phyloP scores from a whole-genome alignment of 2,797 vertebrate genomes.

The Tapera naevia region DNA sequence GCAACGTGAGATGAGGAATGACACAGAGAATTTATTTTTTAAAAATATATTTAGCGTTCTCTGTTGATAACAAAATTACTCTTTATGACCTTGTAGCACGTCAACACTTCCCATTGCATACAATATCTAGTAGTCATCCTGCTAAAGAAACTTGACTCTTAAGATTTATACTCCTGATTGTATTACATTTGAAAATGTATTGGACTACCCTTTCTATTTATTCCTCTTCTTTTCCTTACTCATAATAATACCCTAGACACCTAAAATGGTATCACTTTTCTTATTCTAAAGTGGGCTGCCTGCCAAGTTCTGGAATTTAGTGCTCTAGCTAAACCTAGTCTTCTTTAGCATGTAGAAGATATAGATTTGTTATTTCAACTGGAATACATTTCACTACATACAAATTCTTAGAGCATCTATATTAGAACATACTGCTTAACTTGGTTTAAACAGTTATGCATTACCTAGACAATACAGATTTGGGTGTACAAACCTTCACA shows the following conservation, averaged over 20 bases:
- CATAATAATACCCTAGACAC: constrained; percentile 52
- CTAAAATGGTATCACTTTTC: constrained; percentile 55
- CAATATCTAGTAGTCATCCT: not conserved
- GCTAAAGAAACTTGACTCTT: not conserved
- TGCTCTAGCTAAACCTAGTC: constrained; percentile 41
- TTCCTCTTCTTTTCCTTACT: constrained; percentile 43
- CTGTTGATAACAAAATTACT: constrained; percentile 10
- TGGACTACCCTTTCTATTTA: constrained; percentile 44
- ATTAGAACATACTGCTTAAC: not conserved
- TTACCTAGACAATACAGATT: not conserved
- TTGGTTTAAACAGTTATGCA: constrained; percentile 12
- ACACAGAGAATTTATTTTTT: not conserved
- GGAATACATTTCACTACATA: constrained; percentile 40
- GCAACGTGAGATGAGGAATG: not conserved
- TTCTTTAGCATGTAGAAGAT: constrained; percentile 57
- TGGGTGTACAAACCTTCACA: not conserved
- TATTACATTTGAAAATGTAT: constrained; percentile 51
- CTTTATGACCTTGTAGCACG: not conserved
- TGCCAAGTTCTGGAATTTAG: constrained; percentile 63
- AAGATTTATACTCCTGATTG: not conserved
- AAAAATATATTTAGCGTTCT: not conserved
- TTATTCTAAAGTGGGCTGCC: constrained; percentile 57
- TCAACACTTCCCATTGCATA: constrained; percentile 24
- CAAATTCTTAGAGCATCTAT: not conserved
- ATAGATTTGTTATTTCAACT: constrained; percentile 60